Evolutionary conservation across 1,140 invertebrate species (phyloP), one percentile per base, ranked within the genome.

Genomic region (Copidosoma floridanum): DNA sequence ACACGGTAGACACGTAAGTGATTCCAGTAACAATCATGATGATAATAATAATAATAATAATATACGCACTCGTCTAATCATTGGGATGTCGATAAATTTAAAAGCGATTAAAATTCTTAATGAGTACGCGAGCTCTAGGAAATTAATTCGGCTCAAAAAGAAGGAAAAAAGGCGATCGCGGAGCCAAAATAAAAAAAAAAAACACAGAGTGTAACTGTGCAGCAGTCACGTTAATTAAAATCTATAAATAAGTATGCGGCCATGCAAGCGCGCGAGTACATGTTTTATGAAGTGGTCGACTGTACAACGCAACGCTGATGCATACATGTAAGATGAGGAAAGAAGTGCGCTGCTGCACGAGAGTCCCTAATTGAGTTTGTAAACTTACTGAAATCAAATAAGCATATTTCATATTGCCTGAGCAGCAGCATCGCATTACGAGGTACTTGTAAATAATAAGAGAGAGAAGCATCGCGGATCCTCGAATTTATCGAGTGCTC

Each of bases 361-460:
- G n/a, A 5, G 20, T 46, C 8, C 29, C 51, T 56, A 55, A 61
- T 61, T 48, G 37, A 54, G 43, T 61, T 40, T 47, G 41, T 29
- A n/a, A n/a, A 44, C 27, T 48, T 54, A 40, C 27, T 27, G 50
- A 57, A 56, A 48, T 51, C 35, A 18, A 51, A 58, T 55, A 55
- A 55, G 52, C 52, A 55, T 44, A 44, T 8, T 12, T 55, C 21
- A 43, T 29, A 55, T 44, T 2, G 40, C 20, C 18, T 53, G 29
- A 41, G 38, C 38, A 14, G 38, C 38, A 12, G 29, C 29, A n/a
- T n/a, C 3, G 37, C 4, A 40, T 40, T 40, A 40, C 12, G 14
- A 35, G 2, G 35, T 18, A 38, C 21, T 41, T 53, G 38, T 41
- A 53, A 53, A 53, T 40, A 53, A 41, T n/a, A n/a, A n/a, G n/a